Conservation (phyloP, 2,888 invertebrate species). For the Lithophane leautieri region DNA sequence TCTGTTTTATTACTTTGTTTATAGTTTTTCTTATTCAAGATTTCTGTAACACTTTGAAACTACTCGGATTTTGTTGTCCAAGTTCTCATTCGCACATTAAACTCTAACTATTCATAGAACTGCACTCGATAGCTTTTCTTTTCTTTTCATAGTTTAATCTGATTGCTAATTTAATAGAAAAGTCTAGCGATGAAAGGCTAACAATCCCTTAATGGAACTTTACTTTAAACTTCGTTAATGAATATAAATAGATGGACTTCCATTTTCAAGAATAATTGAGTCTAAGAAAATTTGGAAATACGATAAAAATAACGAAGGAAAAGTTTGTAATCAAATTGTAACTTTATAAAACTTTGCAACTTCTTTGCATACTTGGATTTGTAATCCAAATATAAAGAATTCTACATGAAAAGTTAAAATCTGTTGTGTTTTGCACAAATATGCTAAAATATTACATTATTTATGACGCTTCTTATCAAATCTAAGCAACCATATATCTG, state of each 20-base stretch:
- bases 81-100: constrained; percentile 44
- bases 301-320: constrained; percentile 56
- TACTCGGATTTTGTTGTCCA: constrained; percentile 37
- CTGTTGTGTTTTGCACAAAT: constrained; percentile 26
- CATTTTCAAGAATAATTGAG: constrained; percentile 46
- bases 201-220: constrained; percentile 47
- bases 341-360: constrained; percentile 53
- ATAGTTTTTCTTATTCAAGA: constrained; percentile 33
- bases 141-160: constrained; percentile 27
- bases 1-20: constrained; percentile 56
- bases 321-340: constrained; percentile 60
- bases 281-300: constrained; percentile 51
- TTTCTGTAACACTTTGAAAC: constrained; percentile 47
- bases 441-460: constrained; percentile 15
- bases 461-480: constrained; percentile 3
- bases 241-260: constrained; percentile 52
- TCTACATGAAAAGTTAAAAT: constrained; percentile 31
- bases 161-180: constrained; percentile 47
- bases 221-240: constrained; percentile 47
- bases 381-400: constrained; percentile 57
- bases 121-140: constrained; percentile 37
- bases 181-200: constrained; percentile 48
- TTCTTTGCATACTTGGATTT: constrained; percentile 52
- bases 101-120: constrained; percentile 55
- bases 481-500: background rate